Evolutionary conservation across 53 echinoderm and acorn worm species (phyloP), one percentile per base, ranked within the genome.

Genomic region (Henricia sp.): DNA sequence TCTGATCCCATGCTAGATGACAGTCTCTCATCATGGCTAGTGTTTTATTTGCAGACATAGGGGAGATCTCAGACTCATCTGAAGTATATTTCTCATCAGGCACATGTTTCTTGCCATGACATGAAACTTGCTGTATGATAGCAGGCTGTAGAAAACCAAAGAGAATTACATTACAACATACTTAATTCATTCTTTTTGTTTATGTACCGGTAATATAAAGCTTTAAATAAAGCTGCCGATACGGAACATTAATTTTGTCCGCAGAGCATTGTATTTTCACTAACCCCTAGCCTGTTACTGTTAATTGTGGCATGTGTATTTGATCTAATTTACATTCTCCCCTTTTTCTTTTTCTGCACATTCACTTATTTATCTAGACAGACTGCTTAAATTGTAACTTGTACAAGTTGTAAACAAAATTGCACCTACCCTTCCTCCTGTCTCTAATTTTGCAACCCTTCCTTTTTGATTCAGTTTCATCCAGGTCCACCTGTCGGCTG

Each of bases 1-100:
- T 32, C 68, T 87, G 87, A 1, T 87, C 78, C 87, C 87, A 87
- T 3, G 70, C 87, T 19, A 87, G 46, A 55, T 87, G 75, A 29
- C 70, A 69, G n/a, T 87, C 77, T 19, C 78, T 42, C 24, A 87
- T 41, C 78, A 80, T 68, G 30, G 87, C 87, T 10, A 80, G 32
- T 20, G 40, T 43, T 29, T 29, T 50, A 5, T 78, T 63, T 19
- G 63, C 56, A 20, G 40, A n/a, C n/a, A n/a, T n/a, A n/a, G n/a
- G n/a, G n/a, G n/a, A n/a, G n/a, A n/a, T n/a, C n/a, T n/a, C n/a
- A n/a, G n/a, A n/a, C n/a, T n/a, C n/a, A n/a, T n/a, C 36, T 64
- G 12, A 1, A 2, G 25, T 26, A 26, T 70, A 25, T 42, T 30
- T 58, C 30, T 58, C 11, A 12, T 12, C 59, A 58, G 26, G 59